Percentiles rank a stretch among this genome's conserved stretches.
These are phyloP conservation scores for Amazonetta brasiliensis DNA, from an alignment of 2,797 vertebrate species.

Conservation along the genomic window DNA sequence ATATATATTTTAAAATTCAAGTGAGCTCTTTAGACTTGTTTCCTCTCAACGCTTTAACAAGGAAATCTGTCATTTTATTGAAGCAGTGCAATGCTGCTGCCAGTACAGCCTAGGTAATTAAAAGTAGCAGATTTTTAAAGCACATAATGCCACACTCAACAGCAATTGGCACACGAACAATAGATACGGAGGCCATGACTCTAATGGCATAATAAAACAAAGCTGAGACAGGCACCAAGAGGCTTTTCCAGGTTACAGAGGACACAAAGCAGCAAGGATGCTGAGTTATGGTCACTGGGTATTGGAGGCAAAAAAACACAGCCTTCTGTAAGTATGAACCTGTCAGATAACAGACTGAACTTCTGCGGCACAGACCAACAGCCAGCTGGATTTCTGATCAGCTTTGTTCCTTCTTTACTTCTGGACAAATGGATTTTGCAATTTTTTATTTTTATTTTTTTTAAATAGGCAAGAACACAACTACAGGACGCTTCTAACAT, in stretches of 20 bases:
- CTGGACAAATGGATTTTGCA: not conserved
- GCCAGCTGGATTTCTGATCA: not conserved
- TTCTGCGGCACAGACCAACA: not conserved
- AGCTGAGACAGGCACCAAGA: not conserved
- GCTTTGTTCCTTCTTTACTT: not conserved
- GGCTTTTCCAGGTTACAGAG: not conserved
- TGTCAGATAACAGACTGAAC: not conserved
- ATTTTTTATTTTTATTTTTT: not conserved
- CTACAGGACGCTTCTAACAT: not conserved
- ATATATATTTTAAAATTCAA: not conserved
- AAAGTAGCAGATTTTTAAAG: not conserved
- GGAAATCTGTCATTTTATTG: not conserved
- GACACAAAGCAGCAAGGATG: not conserved
- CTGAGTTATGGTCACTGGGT: not conserved
- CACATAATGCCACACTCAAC: not conserved
- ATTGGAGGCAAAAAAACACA: not conserved
- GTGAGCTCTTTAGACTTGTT: not conserved
- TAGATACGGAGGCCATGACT: not conserved
- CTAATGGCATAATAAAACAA: not conserved
- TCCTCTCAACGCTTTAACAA: not conserved
- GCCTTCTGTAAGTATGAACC: not conserved
- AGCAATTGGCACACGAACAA: not conserved
- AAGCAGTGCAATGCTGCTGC: not conserved
- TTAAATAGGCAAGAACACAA: not conserved
- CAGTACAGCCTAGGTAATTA: not conserved